phyloP scores from a whole-genome alignment of 2,113 vertebrate species.

The Chaetodon trifascialis region DNA sequence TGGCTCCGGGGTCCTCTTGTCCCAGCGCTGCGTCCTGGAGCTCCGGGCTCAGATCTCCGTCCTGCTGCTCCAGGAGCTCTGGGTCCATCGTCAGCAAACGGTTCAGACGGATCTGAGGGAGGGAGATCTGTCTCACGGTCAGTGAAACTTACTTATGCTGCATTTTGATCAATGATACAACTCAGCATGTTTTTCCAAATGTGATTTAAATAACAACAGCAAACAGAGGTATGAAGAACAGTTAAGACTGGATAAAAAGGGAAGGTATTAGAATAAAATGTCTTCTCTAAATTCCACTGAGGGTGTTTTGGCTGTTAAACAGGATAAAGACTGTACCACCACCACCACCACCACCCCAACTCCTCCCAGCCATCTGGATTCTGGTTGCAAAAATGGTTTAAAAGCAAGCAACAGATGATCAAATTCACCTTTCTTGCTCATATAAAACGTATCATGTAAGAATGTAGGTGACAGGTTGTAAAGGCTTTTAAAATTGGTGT shows the following conservation, averaged over 20 bases:
- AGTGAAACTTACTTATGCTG: constrained; percentile 1
- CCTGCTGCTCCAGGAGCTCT: constrained; percentile 95
- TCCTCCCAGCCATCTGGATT: constrained; percentile 29
- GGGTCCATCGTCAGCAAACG: constrained; percentile 95
- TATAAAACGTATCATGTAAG: neutral
- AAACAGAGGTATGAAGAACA: neutral
- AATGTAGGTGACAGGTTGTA: neutral
- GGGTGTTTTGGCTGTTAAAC: neutral
- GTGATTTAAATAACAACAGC: neutral
- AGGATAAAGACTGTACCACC: neutral
- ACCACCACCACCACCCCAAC: constrained; percentile 1
- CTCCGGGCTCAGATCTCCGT: constrained; percentile 95
- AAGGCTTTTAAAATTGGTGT: neutral
- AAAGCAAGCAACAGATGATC: constrained; percentile 6
- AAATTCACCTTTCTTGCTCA: neutral
- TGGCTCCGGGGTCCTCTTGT: constrained; percentile 81
- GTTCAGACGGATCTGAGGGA: constrained; percentile 96
- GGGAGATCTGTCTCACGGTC: constrained; percentile 56
- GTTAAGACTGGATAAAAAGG: neutral
- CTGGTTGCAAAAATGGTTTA: constrained; percentile 14
- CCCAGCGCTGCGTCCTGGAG: constrained; percentile 91
- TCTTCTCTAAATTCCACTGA: neutral
- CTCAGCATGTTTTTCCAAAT: neutral
- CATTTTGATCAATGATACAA: neutral
- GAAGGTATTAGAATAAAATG: neutral